Evolutionary conservation across 37 sponge, comb jelly and placozoan genomes (phyloP).

Genomic region (Trichoplax adhaerens): DNA sequence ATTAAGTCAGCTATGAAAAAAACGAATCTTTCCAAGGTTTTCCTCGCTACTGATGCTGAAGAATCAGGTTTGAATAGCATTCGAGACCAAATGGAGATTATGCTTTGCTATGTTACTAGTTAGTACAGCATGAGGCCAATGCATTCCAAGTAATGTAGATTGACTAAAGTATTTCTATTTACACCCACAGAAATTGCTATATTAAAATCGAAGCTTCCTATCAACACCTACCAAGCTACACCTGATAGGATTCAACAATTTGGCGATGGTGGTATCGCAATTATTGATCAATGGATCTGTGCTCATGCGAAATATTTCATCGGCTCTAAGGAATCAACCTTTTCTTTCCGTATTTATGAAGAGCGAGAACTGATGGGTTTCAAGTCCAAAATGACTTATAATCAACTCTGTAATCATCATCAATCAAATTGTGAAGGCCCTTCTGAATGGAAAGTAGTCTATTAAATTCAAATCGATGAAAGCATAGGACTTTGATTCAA

Average conservation of each 20-base stretch:
- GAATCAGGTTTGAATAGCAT: slow-evolving; percentile 17
- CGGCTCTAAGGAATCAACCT: slow-evolving; percentile 74
- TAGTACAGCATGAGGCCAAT: too few relatives aligned
- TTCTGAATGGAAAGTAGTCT: too few relatives aligned
- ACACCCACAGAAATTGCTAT: slow-evolving; percentile 20
- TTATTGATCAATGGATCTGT: slow-evolving; percentile 95
- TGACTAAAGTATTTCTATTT: too few relatives aligned
- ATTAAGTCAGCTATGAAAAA: slow-evolving; percentile 32
- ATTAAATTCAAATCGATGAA: too few relatives aligned
- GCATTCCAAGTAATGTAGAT: too few relatives aligned
- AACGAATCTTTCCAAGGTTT: slow-evolving; percentile 33
- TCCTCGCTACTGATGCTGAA: slow-evolving; percentile 67
- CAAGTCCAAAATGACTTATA: slow-evolving; percentile 52
- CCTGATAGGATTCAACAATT: slow-evolving; percentile 10
- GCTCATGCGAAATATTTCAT: slow-evolving; percentile 43
- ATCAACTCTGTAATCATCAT: slow-evolving; percentile 37
- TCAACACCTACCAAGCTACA: slow-evolving; percentile 18
- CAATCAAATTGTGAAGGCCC: too few relatives aligned
- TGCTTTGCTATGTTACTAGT: too few relatives aligned
- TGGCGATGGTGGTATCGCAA: slow-evolving; percentile 73
- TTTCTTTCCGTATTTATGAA: slow-evolving; percentile 81
- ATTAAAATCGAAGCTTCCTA: neutral
- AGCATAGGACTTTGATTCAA: too few relatives aligned
- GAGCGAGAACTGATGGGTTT: slow-evolving; percentile 84
- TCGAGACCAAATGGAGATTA: too few relatives aligned